Conservation (phyloP, 2,797 vertebrate genomes). For the Liparis tanakae region DNA sequence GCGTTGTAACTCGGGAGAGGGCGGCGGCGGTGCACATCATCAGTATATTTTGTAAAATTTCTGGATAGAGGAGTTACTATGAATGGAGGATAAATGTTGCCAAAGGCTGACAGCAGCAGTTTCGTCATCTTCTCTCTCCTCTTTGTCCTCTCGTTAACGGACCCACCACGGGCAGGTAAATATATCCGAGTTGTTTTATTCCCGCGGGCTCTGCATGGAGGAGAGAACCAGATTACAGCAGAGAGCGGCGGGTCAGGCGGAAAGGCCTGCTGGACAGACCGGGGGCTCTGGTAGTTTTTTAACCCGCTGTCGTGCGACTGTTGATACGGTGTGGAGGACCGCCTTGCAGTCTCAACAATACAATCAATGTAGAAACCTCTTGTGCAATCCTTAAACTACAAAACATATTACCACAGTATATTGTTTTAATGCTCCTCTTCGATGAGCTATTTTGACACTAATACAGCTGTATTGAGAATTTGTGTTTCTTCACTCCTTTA, state of each 20-base stretch:
- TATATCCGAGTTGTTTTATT: slow-evolving; percentile 19
- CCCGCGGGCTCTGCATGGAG: slow-evolving; percentile 10
- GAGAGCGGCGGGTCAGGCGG: slow-evolving; percentile 29
- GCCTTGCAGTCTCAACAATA: not conserved
- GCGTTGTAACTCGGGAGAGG: slow-evolving; percentile 27
- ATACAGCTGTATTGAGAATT: not conserved
- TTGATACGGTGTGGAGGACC: not conserved
- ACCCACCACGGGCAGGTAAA: slow-evolving; percentile 94
- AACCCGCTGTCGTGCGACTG: slow-evolving; percentile 15
- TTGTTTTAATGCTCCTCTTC: not conserved
- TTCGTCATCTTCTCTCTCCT: slow-evolving; percentile 91
- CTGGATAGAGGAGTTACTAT: slow-evolving; percentile 88
- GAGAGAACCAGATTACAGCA: slow-evolving; percentile 32
- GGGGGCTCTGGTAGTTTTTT: slow-evolving; percentile 49
- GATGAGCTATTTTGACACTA: not conserved
- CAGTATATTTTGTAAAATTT: slow-evolving; percentile 66
- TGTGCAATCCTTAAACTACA: too few relatives aligned
- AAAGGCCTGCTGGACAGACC: slow-evolving; percentile 60
- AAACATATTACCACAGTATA: not conserved
- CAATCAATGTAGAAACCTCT: not conserved
- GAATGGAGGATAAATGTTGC: slow-evolving; percentile 99
- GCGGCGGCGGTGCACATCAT: slow-evolving; percentile 50
- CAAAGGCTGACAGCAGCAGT: slow-evolving; percentile 94
- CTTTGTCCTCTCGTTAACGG: slow-evolving; percentile 91
- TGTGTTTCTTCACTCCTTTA: not conserved